These are phyloP conservation scores for Gryllus longicercus DNA, from an alignment of 2,888 invertebrate species.

Conservation along the genomic window DNA sequence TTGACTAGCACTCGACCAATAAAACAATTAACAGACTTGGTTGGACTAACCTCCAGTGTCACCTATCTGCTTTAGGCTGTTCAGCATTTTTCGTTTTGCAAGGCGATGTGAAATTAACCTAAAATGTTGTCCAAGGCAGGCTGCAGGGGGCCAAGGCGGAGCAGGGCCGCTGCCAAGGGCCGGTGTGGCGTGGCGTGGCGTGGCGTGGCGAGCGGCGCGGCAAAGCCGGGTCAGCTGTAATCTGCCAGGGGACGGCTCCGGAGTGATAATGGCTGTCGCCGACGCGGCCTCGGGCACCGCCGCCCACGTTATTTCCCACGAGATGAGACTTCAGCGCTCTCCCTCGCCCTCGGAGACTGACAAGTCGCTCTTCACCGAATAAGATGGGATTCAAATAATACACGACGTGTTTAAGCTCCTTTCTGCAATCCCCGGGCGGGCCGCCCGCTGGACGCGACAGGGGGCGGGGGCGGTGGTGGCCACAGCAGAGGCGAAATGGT, in stretches of 20 bases:
- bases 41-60: too few relatives aligned
- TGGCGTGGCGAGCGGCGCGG: too few relatives aligned
- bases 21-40: too few relatives aligned
- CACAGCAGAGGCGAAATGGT: too few relatives aligned
- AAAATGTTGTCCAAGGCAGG: too few relatives aligned
- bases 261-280: not conserved
- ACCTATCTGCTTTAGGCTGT: too few relatives aligned
- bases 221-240: not conserved
- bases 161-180: too few relatives aligned
- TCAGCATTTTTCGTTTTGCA: too few relatives aligned
- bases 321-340: not conserved
- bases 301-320: not conserved
- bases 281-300: not conserved
- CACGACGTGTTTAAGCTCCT: slow-evolving; percentile 8
- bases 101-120: too few relatives aligned
- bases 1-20: too few relatives aligned
- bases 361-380: not conserved
- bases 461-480: not conserved
- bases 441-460: not conserved
- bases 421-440: not conserved
- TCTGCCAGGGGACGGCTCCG: not conserved
- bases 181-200: too few relatives aligned
- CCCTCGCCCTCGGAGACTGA: not conserved
- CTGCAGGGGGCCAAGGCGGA: too few relatives aligned
- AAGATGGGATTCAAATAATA: slow-evolving; percentile 9